phyloP scores from a whole-genome alignment of 2,113 vertebrate genomes.

The Albula glossodonta region DNA sequence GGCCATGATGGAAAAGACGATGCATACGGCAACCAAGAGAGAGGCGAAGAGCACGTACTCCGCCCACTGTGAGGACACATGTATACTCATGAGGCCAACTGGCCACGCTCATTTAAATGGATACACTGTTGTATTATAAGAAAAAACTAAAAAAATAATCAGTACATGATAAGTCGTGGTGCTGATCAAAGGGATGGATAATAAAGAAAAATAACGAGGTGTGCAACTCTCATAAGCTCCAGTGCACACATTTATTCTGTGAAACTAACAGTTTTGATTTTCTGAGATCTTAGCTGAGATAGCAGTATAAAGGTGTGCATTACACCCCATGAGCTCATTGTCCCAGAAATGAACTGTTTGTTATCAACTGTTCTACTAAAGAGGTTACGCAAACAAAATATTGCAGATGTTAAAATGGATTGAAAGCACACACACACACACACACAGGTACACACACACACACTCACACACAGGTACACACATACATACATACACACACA shows the following conservation, averaged over 20 bases:
- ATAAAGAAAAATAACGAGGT: too few species aligned
- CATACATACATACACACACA: slow-evolving; percentile 4
- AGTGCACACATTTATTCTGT: too few species aligned
- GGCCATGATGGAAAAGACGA: slow-evolving; percentile 90
- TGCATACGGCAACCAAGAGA: slow-evolving; percentile 78
- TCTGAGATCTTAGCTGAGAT: slow-evolving; percentile 52
- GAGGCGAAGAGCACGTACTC: slow-evolving; percentile 90
- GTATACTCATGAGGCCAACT: not conserved
- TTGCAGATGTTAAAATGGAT: too few species aligned
- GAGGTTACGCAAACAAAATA: not conserved
- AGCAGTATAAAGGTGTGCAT: too few species aligned
- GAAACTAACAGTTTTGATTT: too few species aligned
- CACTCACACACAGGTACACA: not conserved
- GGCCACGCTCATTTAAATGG: not conserved
- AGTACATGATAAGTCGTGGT: too few species aligned
- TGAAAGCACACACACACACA: slow-evolving; percentile 15
- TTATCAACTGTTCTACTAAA: not conserved
- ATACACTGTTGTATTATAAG: too few species aligned
- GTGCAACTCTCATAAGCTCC: too few species aligned
- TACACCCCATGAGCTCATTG: too few species aligned
- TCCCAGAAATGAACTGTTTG: not conserved
- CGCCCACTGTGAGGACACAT: slow-evolving; percentile 76
- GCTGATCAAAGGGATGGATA: too few species aligned
- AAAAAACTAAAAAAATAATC: too few species aligned
- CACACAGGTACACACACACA: not conserved